phyloP scores from a whole-genome alignment of 2,888 invertebrate species.

The Idaea dimidiata region DNA sequence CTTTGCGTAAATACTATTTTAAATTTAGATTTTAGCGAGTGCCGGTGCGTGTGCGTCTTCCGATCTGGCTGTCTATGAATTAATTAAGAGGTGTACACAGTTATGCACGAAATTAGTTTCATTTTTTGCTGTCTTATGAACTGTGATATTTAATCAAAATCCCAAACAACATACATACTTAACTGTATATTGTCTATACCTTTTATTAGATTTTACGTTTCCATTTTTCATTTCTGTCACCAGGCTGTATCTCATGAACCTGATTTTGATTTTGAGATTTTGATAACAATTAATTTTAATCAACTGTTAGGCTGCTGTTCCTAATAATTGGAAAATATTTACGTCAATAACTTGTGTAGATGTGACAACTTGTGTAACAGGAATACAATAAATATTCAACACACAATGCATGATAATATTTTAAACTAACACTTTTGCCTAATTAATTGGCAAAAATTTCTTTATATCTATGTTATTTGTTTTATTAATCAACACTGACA shows the following conservation, averaged over 20 bases:
- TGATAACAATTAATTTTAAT: no score
- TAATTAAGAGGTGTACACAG: not conserved
- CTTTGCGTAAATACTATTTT: conserved; percentile 74
- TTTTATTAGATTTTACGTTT: no score
- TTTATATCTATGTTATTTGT: conserved; percentile 40
- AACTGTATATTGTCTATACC: no score
- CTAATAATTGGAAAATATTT: no score
- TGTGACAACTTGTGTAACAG: no score
- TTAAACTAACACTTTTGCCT: not conserved
- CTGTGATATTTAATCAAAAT: not conserved
- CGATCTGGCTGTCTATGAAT: not conserved
- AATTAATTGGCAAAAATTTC: not conserved
- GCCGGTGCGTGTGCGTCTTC: conserved; percentile 43
- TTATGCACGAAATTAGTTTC: not conserved
- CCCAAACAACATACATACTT: no score
- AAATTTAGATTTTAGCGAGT: conserved; percentile 71
- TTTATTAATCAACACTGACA: conserved; percentile 53
- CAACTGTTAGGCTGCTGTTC: no score
- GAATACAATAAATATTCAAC: no score
- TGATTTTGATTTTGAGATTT: no score
- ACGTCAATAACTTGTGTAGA: no score
- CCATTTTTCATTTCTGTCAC: no score
- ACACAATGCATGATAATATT: not conserved
- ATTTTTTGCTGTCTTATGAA: not conserved
- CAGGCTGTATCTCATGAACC: no score